phyloP scores from a whole-genome alignment of 2,113 vertebrate species.

The Marmota flaviventris region DNA sequence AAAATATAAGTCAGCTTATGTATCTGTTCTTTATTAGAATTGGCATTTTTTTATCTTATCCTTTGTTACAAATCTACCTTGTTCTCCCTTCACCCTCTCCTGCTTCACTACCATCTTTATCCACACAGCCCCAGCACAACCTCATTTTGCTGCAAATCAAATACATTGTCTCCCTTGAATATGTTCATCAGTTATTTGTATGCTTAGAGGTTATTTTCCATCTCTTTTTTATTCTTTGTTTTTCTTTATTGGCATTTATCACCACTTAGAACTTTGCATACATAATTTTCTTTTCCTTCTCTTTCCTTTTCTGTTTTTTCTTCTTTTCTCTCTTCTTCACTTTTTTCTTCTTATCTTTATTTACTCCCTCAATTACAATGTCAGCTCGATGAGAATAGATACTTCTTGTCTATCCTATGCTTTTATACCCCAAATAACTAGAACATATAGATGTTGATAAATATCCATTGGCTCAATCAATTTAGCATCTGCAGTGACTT shows the following conservation, averaged over 20 bases:
- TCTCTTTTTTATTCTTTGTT: neutral
- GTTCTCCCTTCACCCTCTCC: fast-evolving
- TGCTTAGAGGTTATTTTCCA: neutral
- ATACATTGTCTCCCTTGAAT: neutral
- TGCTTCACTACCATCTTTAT: neutral
- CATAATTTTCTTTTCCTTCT: neutral
- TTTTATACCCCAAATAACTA: too few relatives aligned
- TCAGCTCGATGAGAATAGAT: too few relatives aligned
- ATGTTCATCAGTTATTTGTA: neutral
- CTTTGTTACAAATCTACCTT: neutral
- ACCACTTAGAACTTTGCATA: neutral
- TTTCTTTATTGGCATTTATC: neutral
- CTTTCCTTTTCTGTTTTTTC: neutral
- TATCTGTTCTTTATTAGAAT: neutral
- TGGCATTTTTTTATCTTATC: neutral
- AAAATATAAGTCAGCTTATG: neutral
- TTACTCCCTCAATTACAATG: too few relatives aligned
- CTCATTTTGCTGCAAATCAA: neutral
- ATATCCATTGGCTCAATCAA: too few relatives aligned
- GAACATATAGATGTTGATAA: too few relatives aligned
- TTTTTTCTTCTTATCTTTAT: neutral
- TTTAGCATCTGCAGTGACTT: too few relatives aligned
- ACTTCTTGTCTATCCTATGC: too few relatives aligned
- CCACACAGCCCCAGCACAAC: too few relatives aligned
- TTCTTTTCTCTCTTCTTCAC: neutral